Percentiles rank a stretch among this genome's conserved stretches.
These are phyloP conservation scores for Momotus momota DNA, from an alignment of 2,797 vertebrate species.

Conservation along the genomic window DNA sequence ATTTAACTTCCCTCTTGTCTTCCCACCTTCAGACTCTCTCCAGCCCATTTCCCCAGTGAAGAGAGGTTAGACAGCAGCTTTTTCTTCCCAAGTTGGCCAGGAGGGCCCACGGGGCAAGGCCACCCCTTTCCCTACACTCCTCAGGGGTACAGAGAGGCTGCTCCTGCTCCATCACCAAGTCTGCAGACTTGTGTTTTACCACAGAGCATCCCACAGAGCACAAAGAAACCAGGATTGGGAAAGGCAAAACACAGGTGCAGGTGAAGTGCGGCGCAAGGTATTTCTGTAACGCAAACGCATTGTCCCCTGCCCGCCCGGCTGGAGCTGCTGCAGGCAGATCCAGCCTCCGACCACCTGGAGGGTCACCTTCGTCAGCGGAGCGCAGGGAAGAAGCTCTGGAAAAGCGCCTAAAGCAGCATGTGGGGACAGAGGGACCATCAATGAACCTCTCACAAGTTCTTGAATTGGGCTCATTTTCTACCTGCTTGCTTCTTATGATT, in stretches of 20 bases:
- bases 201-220: neutral
- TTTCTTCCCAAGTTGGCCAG: neutral
- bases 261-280: accelerated
- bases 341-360: accelerated
- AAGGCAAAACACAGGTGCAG: neutral
- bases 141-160: no score
- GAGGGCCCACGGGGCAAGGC: neutral
- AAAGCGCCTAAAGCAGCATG: neutral
- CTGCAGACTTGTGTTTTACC: neutral
- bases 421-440: neutral
- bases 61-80: neutral
- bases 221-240: neutral
- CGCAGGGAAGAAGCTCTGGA: neutral
- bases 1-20: neutral
- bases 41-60: neutral
- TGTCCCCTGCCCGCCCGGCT: neutral
- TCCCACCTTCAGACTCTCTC: neutral
- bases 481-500: neutral
- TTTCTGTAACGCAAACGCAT: neutral
- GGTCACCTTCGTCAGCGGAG: neutral
- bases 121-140: neutral
- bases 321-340: neutral
- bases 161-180: neutral
- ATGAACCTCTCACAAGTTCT: neutral
- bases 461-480: neutral